Base-by-base conservation (phyloP, 2,888 invertebrate species). In the Trichacis sp. region DNA sequence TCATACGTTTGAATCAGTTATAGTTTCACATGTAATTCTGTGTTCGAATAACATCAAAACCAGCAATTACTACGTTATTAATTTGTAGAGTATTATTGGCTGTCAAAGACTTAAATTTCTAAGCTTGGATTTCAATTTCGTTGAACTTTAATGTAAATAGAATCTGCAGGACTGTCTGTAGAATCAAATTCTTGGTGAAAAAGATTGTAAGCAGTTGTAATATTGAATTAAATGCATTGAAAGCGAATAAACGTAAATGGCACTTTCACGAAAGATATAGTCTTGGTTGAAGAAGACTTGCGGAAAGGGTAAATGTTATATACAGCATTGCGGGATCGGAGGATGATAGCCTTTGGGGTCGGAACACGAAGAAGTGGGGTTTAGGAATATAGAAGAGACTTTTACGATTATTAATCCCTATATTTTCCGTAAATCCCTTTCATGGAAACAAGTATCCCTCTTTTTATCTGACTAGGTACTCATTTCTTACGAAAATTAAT, bases 331-430 rank as follows among this genome's bases (percentile, higher is more conserved):
- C 36, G 36, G n/a, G 14, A 36, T 36, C 36, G 36, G 42, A 15
- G 42, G 17, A 42, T 42, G 42, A 17, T 14, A 17, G 42, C 17
- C 2, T 33, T 33, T n/a, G 33, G 42, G 49, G 55, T 33, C n/a
- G 33, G 17, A 43, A 54, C 50, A 55, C 19, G 60, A 42, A 43
- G 48, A 46, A 18, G 52, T 5, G 20, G 12, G n/a, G 40, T 29
- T 52, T 50, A 48, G 70, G 74, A 74, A 75, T 79, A 77, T 77
- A 64, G 71, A 76, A 72, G 73, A 76, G 72, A 76, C 73, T 77
- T 79, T 78, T 77, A 77, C 75, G 74, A 78, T 78, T 78, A 77
- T 79, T 77, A 78, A 77, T 79, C 73, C 69, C 71, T 65, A 74
- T 70, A 68, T 74, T 74, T 72, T 71, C 69, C 65, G 17, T 51